A percentile compares a stretch with the other conserved stretches of the same genome.
phyloP scores from a whole-genome alignment of 2,797 vertebrate species.

The Phyllotis vaccarum region DNA sequence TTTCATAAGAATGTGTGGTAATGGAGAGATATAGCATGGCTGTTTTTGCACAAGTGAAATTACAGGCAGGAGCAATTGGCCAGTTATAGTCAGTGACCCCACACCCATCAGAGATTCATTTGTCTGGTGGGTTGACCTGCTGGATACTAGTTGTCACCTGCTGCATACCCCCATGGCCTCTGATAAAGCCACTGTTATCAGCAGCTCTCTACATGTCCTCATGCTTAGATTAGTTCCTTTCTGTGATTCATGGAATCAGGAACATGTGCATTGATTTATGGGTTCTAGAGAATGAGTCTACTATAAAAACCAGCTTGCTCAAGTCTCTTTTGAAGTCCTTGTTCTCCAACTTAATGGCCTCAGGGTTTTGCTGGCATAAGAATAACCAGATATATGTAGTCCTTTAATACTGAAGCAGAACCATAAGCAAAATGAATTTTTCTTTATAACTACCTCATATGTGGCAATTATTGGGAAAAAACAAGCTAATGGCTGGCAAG shows the following conservation, averaged over 20 bases:
- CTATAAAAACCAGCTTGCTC: neutral
- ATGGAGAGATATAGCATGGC: no score
- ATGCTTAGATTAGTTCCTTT: neutral
- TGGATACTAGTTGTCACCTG: no score
- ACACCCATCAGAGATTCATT: no score
- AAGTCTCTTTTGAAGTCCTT: no score
- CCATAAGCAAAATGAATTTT: neutral
- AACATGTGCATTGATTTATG: neutral
- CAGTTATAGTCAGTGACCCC: no score
- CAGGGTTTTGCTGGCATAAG: neutral
- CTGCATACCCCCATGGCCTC: no score
- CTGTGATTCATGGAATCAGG: neutral
- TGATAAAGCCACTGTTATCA: no score
- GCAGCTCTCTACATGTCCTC: no score
- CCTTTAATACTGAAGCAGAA: neutral
- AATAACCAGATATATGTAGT: neutral
- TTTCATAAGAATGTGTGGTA: no score
- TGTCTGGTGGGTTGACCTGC: no score
- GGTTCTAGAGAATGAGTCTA: neutral
- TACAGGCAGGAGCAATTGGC: no score
- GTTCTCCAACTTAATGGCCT: neutral
- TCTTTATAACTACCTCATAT: neutral
- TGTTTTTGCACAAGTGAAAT: no score
- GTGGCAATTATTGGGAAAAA: neutral
- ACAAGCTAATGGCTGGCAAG: neutral